Base-by-base conservation (phyloP, 2,888 invertebrate genomes). In the Chydorus sphaericus region DNA sequence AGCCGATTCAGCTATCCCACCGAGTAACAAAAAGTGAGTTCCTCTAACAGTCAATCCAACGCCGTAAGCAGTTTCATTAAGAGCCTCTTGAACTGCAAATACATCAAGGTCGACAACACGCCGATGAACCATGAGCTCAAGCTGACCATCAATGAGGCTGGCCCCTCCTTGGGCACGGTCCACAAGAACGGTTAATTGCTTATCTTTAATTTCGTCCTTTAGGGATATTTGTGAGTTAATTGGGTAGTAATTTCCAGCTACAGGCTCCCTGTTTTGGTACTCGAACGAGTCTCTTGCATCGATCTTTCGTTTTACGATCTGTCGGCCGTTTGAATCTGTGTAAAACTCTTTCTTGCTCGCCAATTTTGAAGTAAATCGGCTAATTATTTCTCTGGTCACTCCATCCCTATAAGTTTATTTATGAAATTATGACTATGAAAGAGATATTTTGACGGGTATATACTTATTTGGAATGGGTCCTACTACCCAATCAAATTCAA, bases 91-190 rank as follows among this genome's bases (percentile, higher is more conserved):
- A 0, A 85, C 77, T 0, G 85, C 85, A 61, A 80, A 80, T 0
- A 76, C 77, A 63, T 86, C 85, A 63, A 85, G 85, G 49, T 75
- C 71, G 3, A 82, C 68, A 1, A 80, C 68, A 58, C 83, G 71
- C 58, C 85, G 73, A 62, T 85, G 84, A 0, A 84, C 58, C 90
- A 90, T 90, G 0, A 90, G 62, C 69, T 92, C 91, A 2, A 90
- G 62, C 60, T 79, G 72, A 0, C 91, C 91, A 65, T 85, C 80
- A 0, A 70, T 65, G 26, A 90, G 66, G 51, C 89, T 89, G 0
- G 78, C 74, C 0, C 88, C 91, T 0, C 91, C 91, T 71, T 89
- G 81, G 0, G 89, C 77, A 52, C 90, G 75, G 67, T 92, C 91
- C 10, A 39, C 39, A 10, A 57, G 20, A 8, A 57, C 18, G 26